These are phyloP conservation scores for Euspilapteryx auroguttella DNA, from an alignment of 2,888 invertebrate genomes.

Conservation along the genomic window DNA sequence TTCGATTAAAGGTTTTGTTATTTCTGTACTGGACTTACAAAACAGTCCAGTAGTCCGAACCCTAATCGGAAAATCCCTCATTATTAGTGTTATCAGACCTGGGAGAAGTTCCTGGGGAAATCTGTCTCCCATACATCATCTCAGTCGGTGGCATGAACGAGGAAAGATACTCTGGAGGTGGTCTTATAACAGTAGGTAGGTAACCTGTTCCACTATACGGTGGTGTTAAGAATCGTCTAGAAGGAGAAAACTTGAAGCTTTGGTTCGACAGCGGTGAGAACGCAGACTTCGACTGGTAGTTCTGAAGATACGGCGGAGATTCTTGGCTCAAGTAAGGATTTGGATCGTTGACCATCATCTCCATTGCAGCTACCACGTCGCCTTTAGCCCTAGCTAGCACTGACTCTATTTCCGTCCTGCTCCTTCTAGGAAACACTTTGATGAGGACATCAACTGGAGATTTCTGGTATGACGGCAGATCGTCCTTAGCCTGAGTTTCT, in stretches of 20 bases:
- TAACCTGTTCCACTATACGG: conserved; percentile 85
- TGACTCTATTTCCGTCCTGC: conserved; percentile 84
- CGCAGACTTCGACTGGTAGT: conserved; percentile 68
- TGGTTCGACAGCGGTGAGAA: conserved; percentile 73
- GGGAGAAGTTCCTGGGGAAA: conserved; percentile 50
- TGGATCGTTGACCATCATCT: conserved; percentile 69
- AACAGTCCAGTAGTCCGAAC: conserved; percentile 21
- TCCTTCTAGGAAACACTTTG: conserved; percentile 86
- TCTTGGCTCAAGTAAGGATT: conserved; percentile 38
- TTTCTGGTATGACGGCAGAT: conserved; percentile 38
- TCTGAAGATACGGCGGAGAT: conserved; percentile 42
- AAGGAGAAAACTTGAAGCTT: conserved; percentile 65
- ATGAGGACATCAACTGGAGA: conserved; percentile 87
- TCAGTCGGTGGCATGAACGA: conserved; percentile 49
- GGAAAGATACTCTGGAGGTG: conserved; percentile 49
- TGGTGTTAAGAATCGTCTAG: conserved; percentile 79
- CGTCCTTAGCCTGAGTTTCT: conserved; percentile 19
- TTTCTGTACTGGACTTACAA: too few species aligned
- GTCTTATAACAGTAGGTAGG: conserved; percentile 73
- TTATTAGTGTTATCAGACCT: conserved; percentile 53
- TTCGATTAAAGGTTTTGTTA: too few species aligned
- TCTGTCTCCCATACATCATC: conserved; percentile 44
- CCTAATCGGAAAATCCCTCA: conserved; percentile 53
- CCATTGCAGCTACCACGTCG: conserved; percentile 92
- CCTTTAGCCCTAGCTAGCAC: conserved; percentile 83